Percentiles rank a stretch among this genome's conserved stretches.
Conservation (phyloP, 2,797 vertebrate genomes). For the Notamacropus eugenii region DNA sequence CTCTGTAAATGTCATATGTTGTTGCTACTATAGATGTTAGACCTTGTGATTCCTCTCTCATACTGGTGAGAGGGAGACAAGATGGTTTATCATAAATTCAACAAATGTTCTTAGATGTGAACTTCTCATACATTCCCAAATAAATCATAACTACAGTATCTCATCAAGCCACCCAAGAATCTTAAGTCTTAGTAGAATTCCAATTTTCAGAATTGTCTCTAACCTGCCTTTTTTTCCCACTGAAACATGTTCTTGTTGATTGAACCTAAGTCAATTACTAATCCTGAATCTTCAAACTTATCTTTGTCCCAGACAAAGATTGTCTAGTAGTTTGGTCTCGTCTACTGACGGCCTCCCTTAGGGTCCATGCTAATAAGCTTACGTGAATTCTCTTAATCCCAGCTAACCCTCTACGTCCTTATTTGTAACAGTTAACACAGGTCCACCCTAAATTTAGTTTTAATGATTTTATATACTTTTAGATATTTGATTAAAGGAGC, state of each 20-base stretch:
- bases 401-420: neutral
- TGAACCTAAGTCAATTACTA: neutral
- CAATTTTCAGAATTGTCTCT: neutral
- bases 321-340: too few relatives aligned
- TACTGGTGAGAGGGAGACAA: too few relatives aligned
- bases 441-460: neutral
- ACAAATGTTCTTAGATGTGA: too few relatives aligned
- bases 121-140: too few relatives aligned
- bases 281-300: too few relatives aligned
- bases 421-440: constrained; percentile 42
- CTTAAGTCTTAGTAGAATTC: neutral
- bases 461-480: neutral
- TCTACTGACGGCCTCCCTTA: neutral
- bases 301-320: too few relatives aligned
- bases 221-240: too few relatives aligned
- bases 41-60: too few relatives aligned
- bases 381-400: constrained; percentile 1
- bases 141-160: neutral
- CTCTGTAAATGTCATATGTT: too few relatives aligned
- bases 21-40: too few relatives aligned
- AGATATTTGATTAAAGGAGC: constrained; percentile 50
- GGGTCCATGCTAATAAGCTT: constrained; percentile 9
- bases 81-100: too few relatives aligned
- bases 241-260: neutral
- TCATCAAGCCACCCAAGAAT: neutral